These are phyloP conservation scores for Labroides dimidiatus DNA, from an alignment of 2,797 vertebrate genomes.

Conservation along the genomic window DNA sequence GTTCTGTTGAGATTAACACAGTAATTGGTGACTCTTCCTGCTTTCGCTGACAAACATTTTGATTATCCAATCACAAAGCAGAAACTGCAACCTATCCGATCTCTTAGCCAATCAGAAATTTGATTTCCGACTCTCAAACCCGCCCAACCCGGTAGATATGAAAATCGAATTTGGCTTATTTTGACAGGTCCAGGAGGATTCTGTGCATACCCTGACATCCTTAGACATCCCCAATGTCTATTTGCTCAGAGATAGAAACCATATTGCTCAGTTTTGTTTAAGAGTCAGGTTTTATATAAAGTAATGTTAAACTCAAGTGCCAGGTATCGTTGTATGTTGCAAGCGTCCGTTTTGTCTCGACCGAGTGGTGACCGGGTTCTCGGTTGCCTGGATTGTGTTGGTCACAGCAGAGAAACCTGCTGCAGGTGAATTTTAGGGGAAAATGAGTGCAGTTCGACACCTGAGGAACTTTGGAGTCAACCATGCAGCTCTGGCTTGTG, in stretches of 20 bases:
- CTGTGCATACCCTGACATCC: no score
- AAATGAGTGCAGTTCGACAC: slow-evolving; percentile 45
- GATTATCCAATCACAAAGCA: slow-evolving; percentile 56
- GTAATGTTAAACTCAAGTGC: slow-evolving; percentile 17
- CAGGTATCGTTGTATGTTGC: background rate
- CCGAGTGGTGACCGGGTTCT: no score
- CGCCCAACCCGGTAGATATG: slow-evolving; percentile 2
- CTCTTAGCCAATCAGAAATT: slow-evolving; percentile 53
- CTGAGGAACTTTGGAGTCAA: slow-evolving; percentile 72
- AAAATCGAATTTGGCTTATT: background rate
- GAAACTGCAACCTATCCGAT: background rate
- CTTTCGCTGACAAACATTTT: no score
- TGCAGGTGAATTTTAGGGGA: slow-evolving; percentile 8
- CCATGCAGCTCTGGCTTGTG: slow-evolving; percentile 85
- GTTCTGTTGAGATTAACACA: no score
- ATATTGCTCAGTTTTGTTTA: no score
- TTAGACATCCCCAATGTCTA: no score
- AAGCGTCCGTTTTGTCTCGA: no score
- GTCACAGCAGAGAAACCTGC: slow-evolving; percentile 25
- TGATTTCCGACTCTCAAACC: background rate
- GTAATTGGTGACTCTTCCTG: no score
- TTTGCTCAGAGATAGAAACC: no score
- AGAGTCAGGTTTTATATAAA: background rate
- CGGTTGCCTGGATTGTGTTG: slow-evolving; percentile 15
- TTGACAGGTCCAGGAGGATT: no score